Percentiles rank a stretch among this genome's conserved stretches.
Conservation (phyloP, 2,797 vertebrate genomes). For the Remorina albescens region DNA sequence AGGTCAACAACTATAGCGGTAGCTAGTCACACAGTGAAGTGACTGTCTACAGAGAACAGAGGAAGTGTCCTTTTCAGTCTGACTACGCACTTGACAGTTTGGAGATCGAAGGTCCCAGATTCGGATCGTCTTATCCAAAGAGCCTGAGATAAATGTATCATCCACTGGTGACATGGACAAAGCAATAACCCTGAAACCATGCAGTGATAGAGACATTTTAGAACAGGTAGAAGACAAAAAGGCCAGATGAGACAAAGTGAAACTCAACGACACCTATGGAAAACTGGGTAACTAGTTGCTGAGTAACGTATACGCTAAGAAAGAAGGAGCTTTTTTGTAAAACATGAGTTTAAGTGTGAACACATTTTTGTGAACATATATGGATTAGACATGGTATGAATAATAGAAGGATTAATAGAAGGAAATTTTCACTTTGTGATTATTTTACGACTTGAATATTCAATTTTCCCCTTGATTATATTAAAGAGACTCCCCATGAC, state of each 20-base stretch:
- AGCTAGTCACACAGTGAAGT: constrained; percentile 32
- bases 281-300: not conserved
- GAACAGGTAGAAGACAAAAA: not conserved
- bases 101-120: constrained; percentile 95
- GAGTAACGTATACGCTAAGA: too few relatives aligned
- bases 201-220: not conserved
- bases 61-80: constrained; percentile 22
- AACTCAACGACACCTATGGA: too few relatives aligned
- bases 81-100: constrained; percentile 88
- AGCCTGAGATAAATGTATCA: constrained; percentile 93
- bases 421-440: too few relatives aligned
- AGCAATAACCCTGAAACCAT: constrained; percentile 88
- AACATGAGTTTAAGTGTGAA: not conserved
- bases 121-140: constrained; percentile 93
- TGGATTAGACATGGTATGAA: not conserved
- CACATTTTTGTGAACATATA: not conserved
- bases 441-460: too few relatives aligned
- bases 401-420: not conserved
- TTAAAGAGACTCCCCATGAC: too few relatives aligned
- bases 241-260: not conserved
- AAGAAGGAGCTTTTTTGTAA: too few relatives aligned
- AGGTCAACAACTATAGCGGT: not conserved
- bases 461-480: too few relatives aligned
- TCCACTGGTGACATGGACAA: constrained; percentile 96
- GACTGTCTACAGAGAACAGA: constrained; percentile 1